Evolutionary conservation across 2,888 invertebrate species (phyloP).

Genomic region (Epiblema foenella): DNA sequence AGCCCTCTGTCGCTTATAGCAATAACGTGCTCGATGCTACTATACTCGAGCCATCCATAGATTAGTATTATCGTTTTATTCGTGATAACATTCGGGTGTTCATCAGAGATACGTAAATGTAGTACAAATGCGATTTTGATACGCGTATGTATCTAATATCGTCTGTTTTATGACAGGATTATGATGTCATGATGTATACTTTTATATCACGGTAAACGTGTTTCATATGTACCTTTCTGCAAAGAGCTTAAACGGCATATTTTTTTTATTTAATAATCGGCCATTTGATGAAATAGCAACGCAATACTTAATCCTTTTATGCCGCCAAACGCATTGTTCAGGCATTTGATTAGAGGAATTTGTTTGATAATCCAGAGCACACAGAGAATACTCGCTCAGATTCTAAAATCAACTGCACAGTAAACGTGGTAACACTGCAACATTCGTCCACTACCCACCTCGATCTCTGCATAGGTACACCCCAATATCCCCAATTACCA

Average conservation of each 20-base stretch:
- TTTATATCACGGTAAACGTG: background rate
- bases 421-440: slow-evolving; percentile 66
- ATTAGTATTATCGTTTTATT: slow-evolving; percentile 6
- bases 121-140: slow-evolving; percentile 14
- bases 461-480: slow-evolving; percentile 41
- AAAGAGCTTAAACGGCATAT: background rate
- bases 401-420: slow-evolving; percentile 25
- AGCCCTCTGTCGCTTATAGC: slow-evolving; percentile 40
- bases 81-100: slow-evolving; percentile 18
- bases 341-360: background rate
- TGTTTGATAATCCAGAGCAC: slow-evolving; percentile 6
- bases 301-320: background rate
- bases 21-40: slow-evolving; percentile 15
- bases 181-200: slow-evolving; percentile 17
- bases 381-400: slow-evolving; percentile 4
- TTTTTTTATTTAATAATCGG: background rate
- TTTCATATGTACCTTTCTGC: background rate
- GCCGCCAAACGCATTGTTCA: background rate
- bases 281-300: background rate
- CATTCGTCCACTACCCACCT: slow-evolving; percentile 53
- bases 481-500: slow-evolving; percentile 55
- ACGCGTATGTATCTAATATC: slow-evolving; percentile 2
- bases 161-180: slow-evolving; percentile 3
- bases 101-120: slow-evolving; percentile 19
- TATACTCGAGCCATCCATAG: slow-evolving; percentile 4